Evolutionary conservation across 1,140 invertebrate species (phyloP), one percentile per base, ranked within the genome.

Genomic region (Drosophila pseudoobscura): DNA sequence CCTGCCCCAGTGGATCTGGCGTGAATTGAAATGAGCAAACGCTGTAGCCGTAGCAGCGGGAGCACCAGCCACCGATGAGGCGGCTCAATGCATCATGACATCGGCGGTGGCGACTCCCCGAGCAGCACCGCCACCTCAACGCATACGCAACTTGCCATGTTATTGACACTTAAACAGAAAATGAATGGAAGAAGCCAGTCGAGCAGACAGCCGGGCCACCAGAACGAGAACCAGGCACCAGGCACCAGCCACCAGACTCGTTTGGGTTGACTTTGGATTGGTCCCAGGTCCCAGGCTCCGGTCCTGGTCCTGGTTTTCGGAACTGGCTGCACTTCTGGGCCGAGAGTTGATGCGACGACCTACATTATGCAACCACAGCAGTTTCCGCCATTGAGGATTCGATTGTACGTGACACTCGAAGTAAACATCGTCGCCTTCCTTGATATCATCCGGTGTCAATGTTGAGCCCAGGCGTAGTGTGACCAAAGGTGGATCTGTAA

Each of bases 401-500:
- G 97, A 96, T 80, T 94, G 94, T 65, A 98, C 96, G 92, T 97
- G 96, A 92, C 97, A 98, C 92, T 98, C 97, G 92, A 98, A 97
- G 92, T 97, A 98, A 46, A 98, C 96, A 91, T 98, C 97, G 83
- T 97, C 97, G 35, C 96, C 96, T 93, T 97, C 96, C 92, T 97
- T 97, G 92, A 97, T 97, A 92, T 97, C 96, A 69, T 96, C 94
- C 15, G 96, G 95, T 78, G 96, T 96, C 62, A 98, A 92, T 8
- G 96, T 97, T 78, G 95, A 96, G 65, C 97, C 97, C 66, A 98
- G 92, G 73, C 95, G 93, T 54, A 98, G 92, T 46, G 95, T 94
- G 24, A 98, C 95, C 88, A 96, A 94, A 13, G 97, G 97, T 35
- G 96, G 94, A 94, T 97, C 97, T 98, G 93, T n/a, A 93, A 93